Evolutionary conservation across 2,888 invertebrate genomes (phyloP).

Genomic region (Mechanitis messenoides): DNA sequence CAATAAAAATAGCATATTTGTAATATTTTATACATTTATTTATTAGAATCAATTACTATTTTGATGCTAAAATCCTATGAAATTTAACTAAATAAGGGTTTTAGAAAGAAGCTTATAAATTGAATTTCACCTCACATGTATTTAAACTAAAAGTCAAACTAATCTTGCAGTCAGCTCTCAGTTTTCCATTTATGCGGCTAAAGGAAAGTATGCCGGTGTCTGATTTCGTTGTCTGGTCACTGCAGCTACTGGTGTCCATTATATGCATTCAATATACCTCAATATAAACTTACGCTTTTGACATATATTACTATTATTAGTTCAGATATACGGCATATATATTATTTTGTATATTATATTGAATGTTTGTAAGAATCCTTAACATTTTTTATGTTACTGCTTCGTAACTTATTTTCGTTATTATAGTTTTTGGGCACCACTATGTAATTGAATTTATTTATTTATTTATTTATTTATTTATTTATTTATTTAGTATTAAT

Average conservation of each 20-base stretch:
- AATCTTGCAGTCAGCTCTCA: constrained; percentile 30
- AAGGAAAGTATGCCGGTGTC: constrained; percentile 65
- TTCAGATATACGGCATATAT: no score
- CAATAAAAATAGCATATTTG: no score
- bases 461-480: no score
- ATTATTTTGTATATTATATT: no score
- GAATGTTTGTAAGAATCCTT: no score
- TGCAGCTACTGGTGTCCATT: neutral
- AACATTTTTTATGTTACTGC: no score
- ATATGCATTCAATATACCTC: neutral
- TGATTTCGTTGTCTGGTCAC: constrained; percentile 40
- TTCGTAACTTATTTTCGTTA: no score
- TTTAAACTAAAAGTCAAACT: neutral
- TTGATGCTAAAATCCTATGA: neutral
- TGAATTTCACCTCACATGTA: neutral
- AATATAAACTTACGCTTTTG: neutral
- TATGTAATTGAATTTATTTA: no score
- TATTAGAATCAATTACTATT: neutral
- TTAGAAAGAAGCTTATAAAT: neutral
- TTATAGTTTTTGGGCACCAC: no score
- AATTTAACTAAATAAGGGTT: no score
- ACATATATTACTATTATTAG: neutral
- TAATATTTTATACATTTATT: no score
- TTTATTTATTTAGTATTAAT: no score
- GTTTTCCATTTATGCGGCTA: constrained; percentile 59